Conservation (phyloP, 2,113 vertebrate genomes). For the Grallaria varia region DNA sequence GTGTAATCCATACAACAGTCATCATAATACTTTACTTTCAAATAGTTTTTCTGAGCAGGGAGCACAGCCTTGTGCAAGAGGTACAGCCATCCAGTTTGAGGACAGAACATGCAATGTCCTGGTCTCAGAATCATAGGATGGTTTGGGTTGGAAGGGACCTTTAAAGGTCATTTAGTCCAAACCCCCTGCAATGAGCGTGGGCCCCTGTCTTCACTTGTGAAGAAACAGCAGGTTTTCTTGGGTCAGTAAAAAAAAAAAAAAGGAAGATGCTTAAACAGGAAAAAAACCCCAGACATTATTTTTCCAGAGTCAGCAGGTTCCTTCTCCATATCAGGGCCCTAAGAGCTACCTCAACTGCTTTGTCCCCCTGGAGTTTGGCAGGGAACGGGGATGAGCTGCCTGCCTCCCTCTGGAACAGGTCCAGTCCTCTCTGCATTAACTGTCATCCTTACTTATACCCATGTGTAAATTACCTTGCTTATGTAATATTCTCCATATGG, state of each 20-base stretch:
- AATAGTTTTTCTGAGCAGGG: background rate
- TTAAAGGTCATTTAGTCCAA: background rate
- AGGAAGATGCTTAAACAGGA: background rate
- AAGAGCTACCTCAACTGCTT: background rate
- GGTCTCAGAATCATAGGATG: background rate
- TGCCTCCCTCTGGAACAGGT: background rate
- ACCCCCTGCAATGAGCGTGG: background rate
- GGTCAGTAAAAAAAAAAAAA: background rate
- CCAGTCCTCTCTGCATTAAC: background rate
- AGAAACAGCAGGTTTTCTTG: background rate
- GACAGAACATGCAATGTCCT: background rate
- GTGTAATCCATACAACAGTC: background rate
- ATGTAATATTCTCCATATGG: background rate
- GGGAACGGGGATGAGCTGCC: background rate
- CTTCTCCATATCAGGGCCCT: background rate
- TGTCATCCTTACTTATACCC: background rate
- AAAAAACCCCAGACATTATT: fast-evolving
- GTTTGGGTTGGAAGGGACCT: background rate
- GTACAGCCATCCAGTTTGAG: background rate
- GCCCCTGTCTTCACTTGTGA: background rate
- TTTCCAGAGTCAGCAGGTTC: background rate
- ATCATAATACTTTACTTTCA: background rate
- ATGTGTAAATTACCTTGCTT: background rate
- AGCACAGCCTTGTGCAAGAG: background rate
- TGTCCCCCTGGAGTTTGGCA: background rate